Base-by-base conservation (phyloP, 2,797 vertebrate genomes). In the Arrhamphus sclerolepis region DNA sequence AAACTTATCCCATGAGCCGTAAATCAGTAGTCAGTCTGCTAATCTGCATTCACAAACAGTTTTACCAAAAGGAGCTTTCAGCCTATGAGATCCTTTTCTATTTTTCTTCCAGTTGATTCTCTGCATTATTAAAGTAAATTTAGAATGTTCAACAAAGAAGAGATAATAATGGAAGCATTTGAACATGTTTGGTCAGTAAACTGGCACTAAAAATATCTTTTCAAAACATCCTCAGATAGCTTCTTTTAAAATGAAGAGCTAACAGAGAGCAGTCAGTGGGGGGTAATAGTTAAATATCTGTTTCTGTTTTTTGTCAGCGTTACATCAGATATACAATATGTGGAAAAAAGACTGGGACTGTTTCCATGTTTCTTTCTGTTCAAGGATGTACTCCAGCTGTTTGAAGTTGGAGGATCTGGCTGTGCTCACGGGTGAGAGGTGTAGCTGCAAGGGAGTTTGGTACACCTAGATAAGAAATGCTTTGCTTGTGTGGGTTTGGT, bases 361-460 rank as follows among this genome's bases (percentile, higher is more conserved):
- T 76, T 74, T 80, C 65, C 49, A 47, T 50, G 65, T 61, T 68
- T 67, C 74, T 70, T 44, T 68, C 65, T 47, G 62, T 67, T 56
- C 20, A 22, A 8, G 5, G 62, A 83, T 84, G 68, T 66, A 55
- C 66, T 77, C 70, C 85, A 85, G 84, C 78, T 88, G 80, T 86
- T 7, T 75, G 64, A 64, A 70, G 62, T 62, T 69, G 65, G 72
- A 72, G 68, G 77, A 77, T 88, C 82, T 85, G 77, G 73, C 64
- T 63, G 62, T 8, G 52, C 42, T 69, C 68, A 68, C 38, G 31
- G 60, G 19, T 24, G 64, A 63, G 48, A 44, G 61, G 70, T 13
- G 22, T 43, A 13, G 18, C 42, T 31, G 58, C 31, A 11, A 2
- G 49, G 59, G 54, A 42, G 41, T 26, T 7, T 19, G 22, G 31